phyloP scores from a whole-genome alignment of 92 coral and sea anemone genomes.

The Porites lobata region DNA sequence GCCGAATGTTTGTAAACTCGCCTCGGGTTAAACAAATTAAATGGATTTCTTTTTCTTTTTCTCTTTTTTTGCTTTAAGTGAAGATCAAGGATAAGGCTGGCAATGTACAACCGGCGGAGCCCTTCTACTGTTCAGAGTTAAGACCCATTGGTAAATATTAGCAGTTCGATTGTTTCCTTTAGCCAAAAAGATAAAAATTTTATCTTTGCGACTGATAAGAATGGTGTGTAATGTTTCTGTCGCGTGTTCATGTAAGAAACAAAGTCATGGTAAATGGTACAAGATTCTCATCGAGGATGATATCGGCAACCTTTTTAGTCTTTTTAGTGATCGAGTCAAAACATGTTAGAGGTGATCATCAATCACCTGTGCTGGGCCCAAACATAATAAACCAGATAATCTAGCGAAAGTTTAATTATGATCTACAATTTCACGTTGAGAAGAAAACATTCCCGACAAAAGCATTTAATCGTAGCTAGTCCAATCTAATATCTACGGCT shows the following conservation, averaged over 20 bases:
- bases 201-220: no score
- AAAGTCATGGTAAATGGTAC: not conserved
- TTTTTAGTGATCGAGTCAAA: not conserved
- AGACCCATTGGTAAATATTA: not conserved
- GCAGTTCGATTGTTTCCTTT: not conserved
- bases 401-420: constrained; percentile 1
- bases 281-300: not conserved
- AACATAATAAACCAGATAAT: constrained; percentile 1
- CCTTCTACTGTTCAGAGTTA: not conserved
- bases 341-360: constrained; percentile 4
- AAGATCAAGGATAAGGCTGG: not conserved
- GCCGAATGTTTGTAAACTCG: constrained; percentile 23
- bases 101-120: not conserved
- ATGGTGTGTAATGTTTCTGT: not conserved
- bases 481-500: constrained; percentile 56
- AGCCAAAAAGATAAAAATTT: not conserved
- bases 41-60: not conserved
- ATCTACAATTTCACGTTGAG: constrained; percentile 27
- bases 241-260: no score
- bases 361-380: not conserved
- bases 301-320: not conserved
- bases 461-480: constrained; percentile 36
- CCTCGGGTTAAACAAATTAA: constrained; percentile 19
- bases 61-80: not conserved
- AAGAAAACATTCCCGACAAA: constrained; percentile 7